Conservation (phyloP, 2,797 vertebrate genomes). For the Gobio occitaniae region DNA sequence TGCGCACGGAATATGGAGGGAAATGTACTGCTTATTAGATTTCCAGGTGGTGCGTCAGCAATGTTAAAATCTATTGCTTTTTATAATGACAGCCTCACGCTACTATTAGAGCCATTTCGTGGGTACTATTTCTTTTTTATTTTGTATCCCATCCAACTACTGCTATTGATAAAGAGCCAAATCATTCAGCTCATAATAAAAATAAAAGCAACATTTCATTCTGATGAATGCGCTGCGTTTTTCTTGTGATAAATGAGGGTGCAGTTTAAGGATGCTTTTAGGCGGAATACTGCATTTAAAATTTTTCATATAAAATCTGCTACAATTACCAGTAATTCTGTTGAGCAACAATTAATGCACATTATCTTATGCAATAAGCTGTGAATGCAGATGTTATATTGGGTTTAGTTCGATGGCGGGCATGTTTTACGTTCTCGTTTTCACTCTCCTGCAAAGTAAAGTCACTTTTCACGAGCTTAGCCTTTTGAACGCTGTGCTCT, state of each 20-base stretch:
- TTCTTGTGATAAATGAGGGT: constrained; percentile 3
- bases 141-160: constrained; percentile 58
- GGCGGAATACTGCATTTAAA: neutral
- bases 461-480: constrained; percentile 53
- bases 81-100: constrained; percentile 50
- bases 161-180: constrained; percentile 69
- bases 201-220: constrained; percentile 48
- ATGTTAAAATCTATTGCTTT: constrained; percentile 65
- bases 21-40: constrained; percentile 69
- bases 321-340: neutral
- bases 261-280: constrained; percentile 17
- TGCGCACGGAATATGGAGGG: constrained; percentile 67
- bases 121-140: constrained; percentile 54
- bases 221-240: constrained; percentile 37
- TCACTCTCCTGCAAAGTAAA: constrained; percentile 42
- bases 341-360: constrained; percentile 2
- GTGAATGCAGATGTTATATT: neutral
- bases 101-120: constrained; percentile 59
- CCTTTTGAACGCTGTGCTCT: constrained; percentile 49
- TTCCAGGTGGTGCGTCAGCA: constrained; percentile 64
- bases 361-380: constrained; percentile 19
- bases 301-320: neutral
- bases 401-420: neutral
- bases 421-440: constrained; percentile 10
- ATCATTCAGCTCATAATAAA: constrained; percentile 52